These are phyloP conservation scores for Limnephilus marmoratus DNA, from an alignment of 2,888 invertebrate species.

Conservation along the genomic window DNA sequence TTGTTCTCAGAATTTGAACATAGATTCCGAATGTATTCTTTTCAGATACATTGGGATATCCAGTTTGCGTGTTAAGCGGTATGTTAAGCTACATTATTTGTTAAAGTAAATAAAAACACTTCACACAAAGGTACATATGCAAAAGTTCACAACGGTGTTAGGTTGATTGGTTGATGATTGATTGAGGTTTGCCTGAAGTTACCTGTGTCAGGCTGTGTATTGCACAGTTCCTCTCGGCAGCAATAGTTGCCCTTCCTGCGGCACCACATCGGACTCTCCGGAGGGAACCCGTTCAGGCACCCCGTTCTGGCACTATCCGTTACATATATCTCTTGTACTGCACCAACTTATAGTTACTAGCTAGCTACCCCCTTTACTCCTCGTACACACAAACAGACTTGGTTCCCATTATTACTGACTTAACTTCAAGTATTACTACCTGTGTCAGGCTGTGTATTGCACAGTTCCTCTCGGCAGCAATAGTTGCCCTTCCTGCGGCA, in stretches of 20 bases:
- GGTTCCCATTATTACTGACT: background rate
- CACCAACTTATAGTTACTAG: background rate
- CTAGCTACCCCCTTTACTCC: slow-evolving; percentile 13
- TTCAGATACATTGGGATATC: slow-evolving; percentile 27
- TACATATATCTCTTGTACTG: slow-evolving; percentile 16
- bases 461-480: slow-evolving; percentile 79
- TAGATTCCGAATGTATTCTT: slow-evolving; percentile 19
- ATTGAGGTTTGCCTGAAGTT: slow-evolving; percentile 33
- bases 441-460: slow-evolving; percentile 73
- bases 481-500: slow-evolving; percentile 68
- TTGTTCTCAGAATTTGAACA: slow-evolving; percentile 69
- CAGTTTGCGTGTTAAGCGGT: slow-evolving; percentile 33
- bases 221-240: slow-evolving; percentile 81
- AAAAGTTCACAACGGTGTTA: slow-evolving; percentile 47
- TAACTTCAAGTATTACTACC: too few species aligned
- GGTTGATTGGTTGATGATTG: background rate
- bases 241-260: slow-evolving; percentile 70
- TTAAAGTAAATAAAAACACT: slow-evolving; percentile 26
- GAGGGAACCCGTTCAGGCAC: slow-evolving; percentile 74
- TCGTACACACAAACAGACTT: background rate
- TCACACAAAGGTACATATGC: slow-evolving; percentile 48
- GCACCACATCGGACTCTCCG: slow-evolving; percentile 70
- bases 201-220: slow-evolving; percentile 69
- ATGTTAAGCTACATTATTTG: slow-evolving; percentile 46
- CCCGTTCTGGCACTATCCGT: slow-evolving; percentile 47